These are phyloP conservation scores for Rhagium mordax DNA, from an alignment of 2,888 invertebrate genomes.

Conservation along the genomic window DNA sequence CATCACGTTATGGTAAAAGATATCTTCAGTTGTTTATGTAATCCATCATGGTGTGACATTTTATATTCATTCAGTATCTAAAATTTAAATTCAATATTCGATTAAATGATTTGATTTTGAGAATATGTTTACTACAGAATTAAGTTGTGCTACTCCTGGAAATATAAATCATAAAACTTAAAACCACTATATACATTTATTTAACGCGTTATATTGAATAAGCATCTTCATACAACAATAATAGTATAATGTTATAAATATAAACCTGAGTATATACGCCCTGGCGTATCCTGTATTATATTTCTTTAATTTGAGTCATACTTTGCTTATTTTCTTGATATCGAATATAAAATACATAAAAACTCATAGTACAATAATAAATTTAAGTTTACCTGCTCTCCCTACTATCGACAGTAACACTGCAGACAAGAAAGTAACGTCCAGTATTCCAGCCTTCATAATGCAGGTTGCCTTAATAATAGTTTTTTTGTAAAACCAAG, in stretches of 20 bases:
- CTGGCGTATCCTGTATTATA: too few relatives aligned
- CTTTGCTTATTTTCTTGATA: not conserved
- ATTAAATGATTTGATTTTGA: not conserved
- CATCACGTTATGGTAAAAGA: not conserved
- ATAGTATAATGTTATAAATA: too few relatives aligned
- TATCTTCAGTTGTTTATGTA: not conserved
- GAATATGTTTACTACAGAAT: too few relatives aligned
- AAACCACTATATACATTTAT: too few relatives aligned
- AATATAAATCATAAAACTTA: too few relatives aligned
- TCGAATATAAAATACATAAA: not conserved
- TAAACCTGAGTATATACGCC: too few relatives aligned
- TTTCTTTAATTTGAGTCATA: too few relatives aligned
- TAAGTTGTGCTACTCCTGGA: too few relatives aligned
- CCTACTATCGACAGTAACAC: conserved; percentile 25
- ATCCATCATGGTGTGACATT: not conserved
- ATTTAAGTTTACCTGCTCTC: conserved; percentile 36
- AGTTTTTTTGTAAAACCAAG: conserved; percentile 23
- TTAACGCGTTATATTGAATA: too few relatives aligned
- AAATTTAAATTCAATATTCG: too few relatives aligned
- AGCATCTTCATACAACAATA: too few relatives aligned
- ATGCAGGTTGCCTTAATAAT: conserved; percentile 8
- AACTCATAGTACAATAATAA: not conserved
- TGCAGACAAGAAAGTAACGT: conserved; percentile 17
- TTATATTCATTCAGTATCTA: not conserved
- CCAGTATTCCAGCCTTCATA: conserved; percentile 38